Percentiles rank a stretch among this genome's conserved stretches.
Conservation (phyloP, 1,140 invertebrate species). For the Drosophila kanapiae region DNA sequence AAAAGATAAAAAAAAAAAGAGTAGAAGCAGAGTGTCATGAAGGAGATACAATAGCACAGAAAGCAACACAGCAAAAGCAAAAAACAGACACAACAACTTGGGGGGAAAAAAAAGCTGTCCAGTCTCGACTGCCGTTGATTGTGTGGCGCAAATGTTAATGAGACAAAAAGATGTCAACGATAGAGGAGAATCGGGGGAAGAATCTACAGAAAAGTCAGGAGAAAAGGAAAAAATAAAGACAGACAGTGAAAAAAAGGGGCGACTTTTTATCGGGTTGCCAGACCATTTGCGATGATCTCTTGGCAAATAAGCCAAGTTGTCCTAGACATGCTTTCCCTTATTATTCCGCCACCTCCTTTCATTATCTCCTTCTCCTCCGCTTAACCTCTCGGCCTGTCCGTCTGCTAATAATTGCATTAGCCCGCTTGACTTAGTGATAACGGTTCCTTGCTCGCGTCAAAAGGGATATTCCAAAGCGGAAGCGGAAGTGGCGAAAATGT, state of each 20-base stretch:
- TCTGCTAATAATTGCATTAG: slow-evolving; percentile 30
- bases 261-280: slow-evolving; percentile 34
- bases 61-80: neutral
- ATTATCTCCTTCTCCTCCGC: neutral
- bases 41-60: slow-evolving; percentile 8
- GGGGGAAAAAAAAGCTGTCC: slow-evolving; percentile 1
- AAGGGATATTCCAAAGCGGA: neutral
- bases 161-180: slow-evolving; percentile 60
- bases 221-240: neutral
- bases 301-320: slow-evolving; percentile 23
- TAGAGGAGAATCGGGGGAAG: neutral
- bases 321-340: neutral
- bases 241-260: slow-evolving; percentile 10
- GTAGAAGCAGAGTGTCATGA: slow-evolving; percentile 17
- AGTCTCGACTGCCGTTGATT: slow-evolving; percentile 43
- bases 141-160: slow-evolving; percentile 64
- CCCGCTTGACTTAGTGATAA: neutral
- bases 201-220: neutral
- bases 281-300: slow-evolving; percentile 37
- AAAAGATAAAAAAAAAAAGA: neutral
- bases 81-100: neutral
- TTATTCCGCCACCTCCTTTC: neutral
- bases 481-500: neutral
- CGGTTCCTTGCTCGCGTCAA: neutral
- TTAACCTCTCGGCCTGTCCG: neutral